These are phyloP conservation scores for Enteromius thamalakanensis DNA, from an alignment of 2,797 vertebrate species.

Conservation along the genomic window DNA sequence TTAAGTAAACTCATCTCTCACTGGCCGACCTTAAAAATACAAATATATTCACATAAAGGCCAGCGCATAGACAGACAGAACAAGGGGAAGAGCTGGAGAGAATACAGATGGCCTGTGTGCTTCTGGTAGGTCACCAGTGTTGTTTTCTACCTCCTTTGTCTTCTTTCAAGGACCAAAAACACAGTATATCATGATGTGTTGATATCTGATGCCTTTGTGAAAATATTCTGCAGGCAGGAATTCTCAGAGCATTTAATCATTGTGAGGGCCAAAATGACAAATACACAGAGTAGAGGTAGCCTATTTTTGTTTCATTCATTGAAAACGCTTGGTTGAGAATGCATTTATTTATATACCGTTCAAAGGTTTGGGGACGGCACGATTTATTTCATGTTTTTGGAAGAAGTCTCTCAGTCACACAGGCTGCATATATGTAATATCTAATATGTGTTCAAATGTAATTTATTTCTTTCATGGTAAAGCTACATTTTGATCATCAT, in stretches of 20 bases:
- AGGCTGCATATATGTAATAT: neutral
- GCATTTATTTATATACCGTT: neutral
- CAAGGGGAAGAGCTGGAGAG: constrained; percentile 13
- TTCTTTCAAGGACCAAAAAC: constrained; percentile 76
- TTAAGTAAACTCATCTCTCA: constrained; percentile 58
- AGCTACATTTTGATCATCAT: neutral
- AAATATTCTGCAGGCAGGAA: constrained; percentile 77
- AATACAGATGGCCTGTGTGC: constrained; percentile 49
- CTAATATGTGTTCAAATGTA: neutral
- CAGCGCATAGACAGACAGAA: constrained; percentile 21
- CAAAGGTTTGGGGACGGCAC: neutral
- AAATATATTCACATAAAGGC: constrained; percentile 52
- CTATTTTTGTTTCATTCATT: constrained; percentile 69
- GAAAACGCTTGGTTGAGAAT: constrained; percentile 2
- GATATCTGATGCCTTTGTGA: constrained; percentile 81
- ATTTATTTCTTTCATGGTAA: neutral
- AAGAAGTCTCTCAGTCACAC: neutral
- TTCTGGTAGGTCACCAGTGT: constrained; percentile 64
- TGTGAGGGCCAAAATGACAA: constrained; percentile 74
- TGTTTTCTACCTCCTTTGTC: constrained; percentile 59
- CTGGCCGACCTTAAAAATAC: constrained; percentile 50
- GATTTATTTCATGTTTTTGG: neutral
- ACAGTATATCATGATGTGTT: constrained; percentile 76
- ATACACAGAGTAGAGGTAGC: constrained; percentile 75
- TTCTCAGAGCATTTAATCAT: constrained; percentile 78